Base-by-base conservation (phyloP, 2,113 vertebrate genomes). In the Camarhynchus parvulus region DNA sequence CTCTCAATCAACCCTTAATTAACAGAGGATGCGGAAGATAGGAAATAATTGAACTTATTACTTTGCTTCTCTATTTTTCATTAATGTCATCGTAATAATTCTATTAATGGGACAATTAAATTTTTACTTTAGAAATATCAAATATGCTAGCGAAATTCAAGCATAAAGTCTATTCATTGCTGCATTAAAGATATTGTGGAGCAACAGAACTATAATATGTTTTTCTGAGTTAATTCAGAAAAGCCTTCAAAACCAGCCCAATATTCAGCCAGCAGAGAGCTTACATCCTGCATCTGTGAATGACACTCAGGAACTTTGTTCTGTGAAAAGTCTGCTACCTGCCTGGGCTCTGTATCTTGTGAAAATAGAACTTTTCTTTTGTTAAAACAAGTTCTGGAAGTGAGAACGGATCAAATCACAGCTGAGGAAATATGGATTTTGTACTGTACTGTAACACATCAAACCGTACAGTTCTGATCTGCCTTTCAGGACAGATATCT, bases 91-190 rank as follows among this genome's bases (percentile, higher is more conserved):
- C 44, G 15, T 79, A 78, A 63, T 68, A 89, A 69, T 92, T 95
- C 31, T 53, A 77, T 46, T 76, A 70, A 68, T 46, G 11, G 7
- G 3, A 28, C 62, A 53, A 75, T 73, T 63, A 37, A 22, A 6
- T 49, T 41, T 89, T 91, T 69, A 22, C 64, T 85, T 89, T 53
- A 39, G 85, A 81, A 28, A 74, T 72, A 81, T 31, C 7, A 62
- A 92, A 95, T 50, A 92, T 61, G 35, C 66, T 41, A 10, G 17
- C 79, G 56, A 94, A 93, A 96, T 62, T 91, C 49, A 94, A 87
- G 25, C 31, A 72, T 25, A 39, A 31, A 42, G 5, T 50, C 74
- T 94, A 37, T 80, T 96, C 94, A 87, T 72, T 53, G 24, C 70
- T 59, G 12, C 94, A 11, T 77, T 44, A 74, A 96, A 87, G 37